phyloP scores from a whole-genome alignment of 2,888 invertebrate species.

The Agrilus biguttatus region DNA sequence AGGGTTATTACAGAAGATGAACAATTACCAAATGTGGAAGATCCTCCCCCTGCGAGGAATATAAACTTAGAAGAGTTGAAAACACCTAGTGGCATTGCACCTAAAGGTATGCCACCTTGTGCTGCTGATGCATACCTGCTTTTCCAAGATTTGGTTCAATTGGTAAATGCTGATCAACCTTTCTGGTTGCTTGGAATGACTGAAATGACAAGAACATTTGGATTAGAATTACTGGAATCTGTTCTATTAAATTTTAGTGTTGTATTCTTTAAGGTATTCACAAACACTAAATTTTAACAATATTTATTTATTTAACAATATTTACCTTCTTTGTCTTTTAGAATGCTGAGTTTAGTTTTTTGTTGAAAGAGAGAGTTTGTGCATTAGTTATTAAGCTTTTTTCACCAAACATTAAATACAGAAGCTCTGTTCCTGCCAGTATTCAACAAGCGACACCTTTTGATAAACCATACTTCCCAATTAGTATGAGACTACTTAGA shows the following conservation, averaged over 20 bases:
- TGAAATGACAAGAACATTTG: slow-evolving; percentile 95
- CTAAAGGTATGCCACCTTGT: slow-evolving; percentile 72
- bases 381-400: slow-evolving; percentile 96
- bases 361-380: slow-evolving; percentile 93
- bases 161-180: slow-evolving; percentile 93
- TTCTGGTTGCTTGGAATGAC: slow-evolving; percentile 91
- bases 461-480: slow-evolving; percentile 92
- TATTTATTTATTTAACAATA: too few species aligned
- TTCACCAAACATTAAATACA: slow-evolving; percentile 96
- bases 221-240: slow-evolving; percentile 86
- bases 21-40: slow-evolving; percentile 22
- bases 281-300: background rate
- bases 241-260: slow-evolving; percentile 76
- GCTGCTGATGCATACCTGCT: slow-evolving; percentile 90
- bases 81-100: slow-evolving; percentile 58
- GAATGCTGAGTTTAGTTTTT: slow-evolving; percentile 87
- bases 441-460: slow-evolving; percentile 48
- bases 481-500: slow-evolving; percentile 85
- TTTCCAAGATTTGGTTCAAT: slow-evolving; percentile 92
- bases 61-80: slow-evolving; percentile 69
- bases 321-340: slow-evolving; percentile 30
- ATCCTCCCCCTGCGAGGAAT: slow-evolving; percentile 25
- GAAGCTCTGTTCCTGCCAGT: slow-evolving; percentile 40
- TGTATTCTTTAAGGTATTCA: slow-evolving; percentile 67
- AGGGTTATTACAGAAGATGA: slow-evolving; percentile 64